Base-by-base conservation (phyloP, 2,888 invertebrate species). In the Pammene aurita region DNA sequence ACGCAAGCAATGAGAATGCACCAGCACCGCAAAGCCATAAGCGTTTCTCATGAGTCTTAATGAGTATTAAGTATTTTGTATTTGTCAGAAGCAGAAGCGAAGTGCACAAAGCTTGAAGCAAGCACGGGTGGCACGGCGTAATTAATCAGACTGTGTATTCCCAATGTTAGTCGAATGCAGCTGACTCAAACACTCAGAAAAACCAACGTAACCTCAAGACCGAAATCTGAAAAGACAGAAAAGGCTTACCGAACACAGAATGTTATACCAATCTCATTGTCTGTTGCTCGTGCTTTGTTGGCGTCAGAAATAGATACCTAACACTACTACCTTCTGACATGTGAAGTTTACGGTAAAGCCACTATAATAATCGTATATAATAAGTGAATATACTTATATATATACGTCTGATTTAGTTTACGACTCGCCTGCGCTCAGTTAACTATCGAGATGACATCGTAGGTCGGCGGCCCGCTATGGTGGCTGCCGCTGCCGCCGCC, bases 61-160 rank as follows among this genome's bases (percentile, higher is more conserved):
- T 56, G 16, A 14, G 41, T 41, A 56, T 56, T 16, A 41, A 57
- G 41, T 41, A 41, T 57, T 26, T 57, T 18, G 56, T 56, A 56
- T 56, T 41, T 57, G 41, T 41, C 56, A 57, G 41, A 41, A 56
- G 41, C 41, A 41, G 54, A 2, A 54, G 34, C 13, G 34, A 54
- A 26, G 13, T 26, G 34, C 26, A 54, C 34, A 13, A 34, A n/a
- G 54, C 26, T 26, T 18, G 26, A 11, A 52, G 52, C 52, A 13
- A 26, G 54, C 13, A n/a, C 54, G 52, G 52, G 52, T 2, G 52
- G 52, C 52, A 52, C 26, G 16, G 50, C 50, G 52, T 54, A 54
- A 54, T 54, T 54, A 54, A 54, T 54, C 54, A 13, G 54, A n/a
- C n/a, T 26, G 6, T 11, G 13, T 35, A 34, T 54, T 54, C 54